These are phyloP conservation scores for Allacma fusca DNA, from an alignment of 2,888 invertebrate species.

Conservation along the genomic window DNA sequence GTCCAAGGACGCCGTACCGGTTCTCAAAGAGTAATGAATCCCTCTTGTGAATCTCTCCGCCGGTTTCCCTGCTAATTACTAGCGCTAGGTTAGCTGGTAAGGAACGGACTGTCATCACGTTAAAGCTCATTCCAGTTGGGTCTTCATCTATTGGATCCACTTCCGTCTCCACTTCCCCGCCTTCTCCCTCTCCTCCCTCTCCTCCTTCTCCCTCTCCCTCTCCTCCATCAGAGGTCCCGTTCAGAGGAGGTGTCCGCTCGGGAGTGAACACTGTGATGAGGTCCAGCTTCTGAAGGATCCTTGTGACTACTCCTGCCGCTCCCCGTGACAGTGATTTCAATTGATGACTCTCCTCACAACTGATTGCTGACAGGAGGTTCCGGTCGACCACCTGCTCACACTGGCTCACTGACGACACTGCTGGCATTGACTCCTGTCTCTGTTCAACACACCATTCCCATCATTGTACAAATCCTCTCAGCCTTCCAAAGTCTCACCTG, in stretches of 20 bases:
- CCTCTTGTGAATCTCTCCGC: constrained; percentile 49
- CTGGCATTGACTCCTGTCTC: constrained; percentile 77
- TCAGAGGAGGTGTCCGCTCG: constrained; percentile 12
- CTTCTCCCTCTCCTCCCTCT: constrained; percentile 45
- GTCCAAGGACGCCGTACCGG: constrained; percentile 53
- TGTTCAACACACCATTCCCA: constrained; percentile 62
- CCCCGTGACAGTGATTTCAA: constrained; percentile 80
- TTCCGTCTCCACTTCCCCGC: constrained; percentile 30
- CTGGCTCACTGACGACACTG: constrained; percentile 76
- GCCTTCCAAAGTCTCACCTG: too few species aligned
- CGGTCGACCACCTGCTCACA: constrained; percentile 81
- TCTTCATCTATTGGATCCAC: constrained; percentile 31
- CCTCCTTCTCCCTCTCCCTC: constrained; percentile 7
- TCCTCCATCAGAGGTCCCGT: constrained; percentile 16
- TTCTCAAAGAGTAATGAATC: constrained; percentile 59
- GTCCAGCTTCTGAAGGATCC: constrained; percentile 68
- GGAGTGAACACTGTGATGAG: constrained; percentile 55
- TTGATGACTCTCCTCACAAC: constrained; percentile 76
- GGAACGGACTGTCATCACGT: constrained; percentile 23
- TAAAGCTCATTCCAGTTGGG: constrained; percentile 37
- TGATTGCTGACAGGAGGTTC: constrained; percentile 75
- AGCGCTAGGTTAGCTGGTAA: constrained; percentile 37
- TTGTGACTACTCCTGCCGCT: constrained; percentile 77
- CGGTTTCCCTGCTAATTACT: constrained; percentile 50
- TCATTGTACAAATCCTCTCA: too few species aligned